Base-by-base conservation (phyloP, 2,797 vertebrate species). In the Sitta carolinensis region DNA sequence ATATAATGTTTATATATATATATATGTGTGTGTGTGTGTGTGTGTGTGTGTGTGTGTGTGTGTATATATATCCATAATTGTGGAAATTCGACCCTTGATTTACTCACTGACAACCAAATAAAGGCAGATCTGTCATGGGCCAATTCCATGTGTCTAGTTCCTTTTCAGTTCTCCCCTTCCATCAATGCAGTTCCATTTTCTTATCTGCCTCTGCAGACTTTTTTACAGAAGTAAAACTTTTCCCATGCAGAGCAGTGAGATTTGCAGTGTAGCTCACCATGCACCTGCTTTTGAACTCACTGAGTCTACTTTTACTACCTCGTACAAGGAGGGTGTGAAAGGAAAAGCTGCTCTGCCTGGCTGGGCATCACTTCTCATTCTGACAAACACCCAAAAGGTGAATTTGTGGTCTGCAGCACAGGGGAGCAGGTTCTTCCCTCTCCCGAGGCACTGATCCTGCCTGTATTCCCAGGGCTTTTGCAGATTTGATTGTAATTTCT, bases 391-490 rank as follows among this genome's bases (percentile, higher is more conserved):
- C 40, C 18, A 27, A 11, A 38, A 61, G 34, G 14, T 64, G 55
- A 42, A 30, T 63, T 54, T 76, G 47, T 84, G 7, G 3, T 27
- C 40, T 21, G 40, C 40, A 34, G 43, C 5, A 2, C 0, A 0
- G 7, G 18, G 6, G 15, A 47, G 21, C 29, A 25, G 79, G 58
- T 32, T 85, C 29, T 17, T 27, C 7, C 4, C 19, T 63, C 50
- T 74, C 25, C 36, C 3, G 9, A 30, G 29, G 48, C 1, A 0
- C 34, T 34, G 66, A 23, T 26, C 27, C 32, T 38, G 13, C 7
- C 34, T 29, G 13, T 36, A 32, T 54, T 80, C n/a, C 84, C 64
- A 40, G 40, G 62, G 43, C 34, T 6, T 59, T 26, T 67, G 26
- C 67, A 79, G 42, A 7, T 13, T 34, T 29, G 6, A 19, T 18